Evolutionary conservation across 1,140 invertebrate species (phyloP), one percentile per base, ranked within the genome.

Genomic region (Drosophila rhopaloa): DNA sequence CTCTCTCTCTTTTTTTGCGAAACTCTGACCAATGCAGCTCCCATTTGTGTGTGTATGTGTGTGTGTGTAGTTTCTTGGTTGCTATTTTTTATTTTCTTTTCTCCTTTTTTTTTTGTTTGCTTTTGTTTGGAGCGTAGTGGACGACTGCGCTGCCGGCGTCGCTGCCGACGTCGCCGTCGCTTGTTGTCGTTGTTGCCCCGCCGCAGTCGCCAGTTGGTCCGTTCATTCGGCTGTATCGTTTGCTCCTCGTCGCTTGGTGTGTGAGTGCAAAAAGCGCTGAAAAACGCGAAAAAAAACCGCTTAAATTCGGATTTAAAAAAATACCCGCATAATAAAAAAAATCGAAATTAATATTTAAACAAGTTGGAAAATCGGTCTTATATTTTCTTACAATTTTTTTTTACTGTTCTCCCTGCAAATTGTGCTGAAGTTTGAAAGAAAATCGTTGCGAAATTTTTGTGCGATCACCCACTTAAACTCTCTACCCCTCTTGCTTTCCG

Each of bases 181-280:
- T 67, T 58, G 73, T 76, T 78, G 75, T 78, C 70, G 76, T 54
- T 60, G 56, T 61, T 74, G 70, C 46, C 51, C 50, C 55, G 14
- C 55, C 72, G 54, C 74, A 70, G 75, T 62, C 63, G 63, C 58
- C 74, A 77, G 75, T 77, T 77, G 74, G 83, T 80, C 79, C 63
- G 84, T 82, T 88, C 83, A 88, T 88, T 88, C 84, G 79, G 83
- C 82, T 88, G 83, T 89, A 76, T 88, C 83, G 83, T 83, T 89
- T 89, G 84, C 83, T 88, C 83, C 83, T 88, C 83, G 83, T 88
- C 83, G 83, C 83, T 83, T 88, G 83, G 68, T 85, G 84, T 86
- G 83, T 88, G 76, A 88, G 81, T 85, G 79, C 59, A 74, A 61
- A 72, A 46, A 57, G 58, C 56, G 40, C 44, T 46, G 47, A 57